These are phyloP conservation scores for Panurus biarmicus DNA, from an alignment of 2,113 vertebrate genomes.

Conservation along the genomic window DNA sequence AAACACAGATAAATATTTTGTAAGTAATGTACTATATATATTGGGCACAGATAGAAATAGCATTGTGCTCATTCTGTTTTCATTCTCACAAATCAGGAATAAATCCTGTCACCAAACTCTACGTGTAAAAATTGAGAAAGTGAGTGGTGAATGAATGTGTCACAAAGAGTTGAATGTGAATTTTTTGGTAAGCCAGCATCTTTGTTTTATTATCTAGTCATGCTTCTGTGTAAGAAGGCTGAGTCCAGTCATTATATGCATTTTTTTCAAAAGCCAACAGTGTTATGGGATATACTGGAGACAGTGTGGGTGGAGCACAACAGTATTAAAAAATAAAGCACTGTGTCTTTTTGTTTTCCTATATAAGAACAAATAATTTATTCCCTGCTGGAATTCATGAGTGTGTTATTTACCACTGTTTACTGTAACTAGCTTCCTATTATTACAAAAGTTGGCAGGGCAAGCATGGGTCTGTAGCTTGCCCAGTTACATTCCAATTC, in stretches of 20 bases:
- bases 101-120: not conserved
- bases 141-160: conserved; percentile 15
- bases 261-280: conserved; percentile 37
- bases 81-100: conserved; percentile 7
- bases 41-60: not conserved
- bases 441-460: conserved; percentile 63
- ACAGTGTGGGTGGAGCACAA: conserved; percentile 57
- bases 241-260: conserved; percentile 37
- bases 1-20: conserved; percentile 47
- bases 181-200: conserved; percentile 32
- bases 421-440: conserved; percentile 66
- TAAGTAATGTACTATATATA: not conserved
- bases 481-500: conserved; percentile 50
- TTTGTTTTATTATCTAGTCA: conserved; percentile 55
- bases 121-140: conserved; percentile 18
- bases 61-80: not conserved
- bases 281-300: conserved; percentile 49
- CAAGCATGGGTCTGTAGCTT: conserved; percentile 28
- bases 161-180: not conserved
- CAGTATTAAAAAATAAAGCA: conserved; percentile 17
- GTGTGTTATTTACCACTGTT: conserved; percentile 64
- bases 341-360: conserved; percentile 58
- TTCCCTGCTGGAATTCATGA: conserved; percentile 49
- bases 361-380: conserved; percentile 54
- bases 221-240: conserved; percentile 47